Evolutionary conservation across 2,113 vertebrate genomes (phyloP).

Genomic region (Okapia johnstoni): DNA sequence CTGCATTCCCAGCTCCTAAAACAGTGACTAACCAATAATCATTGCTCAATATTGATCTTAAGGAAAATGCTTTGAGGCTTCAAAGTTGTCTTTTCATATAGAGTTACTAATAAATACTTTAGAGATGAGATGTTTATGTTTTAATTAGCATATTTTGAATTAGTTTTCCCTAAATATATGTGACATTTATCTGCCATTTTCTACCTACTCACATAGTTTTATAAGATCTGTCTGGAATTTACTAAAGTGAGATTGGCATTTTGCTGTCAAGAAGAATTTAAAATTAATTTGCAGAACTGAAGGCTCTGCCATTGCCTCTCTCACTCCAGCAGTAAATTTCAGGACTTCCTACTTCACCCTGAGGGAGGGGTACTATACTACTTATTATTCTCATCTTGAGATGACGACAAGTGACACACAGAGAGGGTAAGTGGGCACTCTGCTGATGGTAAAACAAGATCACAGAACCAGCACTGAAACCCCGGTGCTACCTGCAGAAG

Average conservation of each 20-base stretch:
- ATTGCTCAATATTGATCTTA: neutral
- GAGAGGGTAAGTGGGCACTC: neutral
- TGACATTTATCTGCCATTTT: neutral
- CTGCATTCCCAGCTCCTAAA: neutral
- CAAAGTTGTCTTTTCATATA: neutral
- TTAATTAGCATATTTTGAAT: neutral
- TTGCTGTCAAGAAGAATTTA: constrained; percentile 6
- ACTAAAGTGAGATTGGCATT: neutral
- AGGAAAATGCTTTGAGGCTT: neutral
- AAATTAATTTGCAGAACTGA: neutral
- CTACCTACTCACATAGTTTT: neutral
- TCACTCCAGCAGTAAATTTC: neutral
- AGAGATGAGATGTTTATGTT: neutral
- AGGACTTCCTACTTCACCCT: neutral
- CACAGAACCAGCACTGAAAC: neutral
- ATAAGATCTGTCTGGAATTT: neutral
- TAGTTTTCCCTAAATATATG: neutral
- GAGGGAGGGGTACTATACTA: neutral
- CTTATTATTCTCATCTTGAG: neutral
- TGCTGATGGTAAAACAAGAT: neutral
- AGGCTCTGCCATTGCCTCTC: neutral
- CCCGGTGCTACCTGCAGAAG: fast-evolving
- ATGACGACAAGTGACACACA: neutral
- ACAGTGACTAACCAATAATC: neutral
- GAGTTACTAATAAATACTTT: neutral